phyloP scores from a whole-genome alignment of 1,140 invertebrate genomes.

The Dendrolimus punctatus region DNA sequence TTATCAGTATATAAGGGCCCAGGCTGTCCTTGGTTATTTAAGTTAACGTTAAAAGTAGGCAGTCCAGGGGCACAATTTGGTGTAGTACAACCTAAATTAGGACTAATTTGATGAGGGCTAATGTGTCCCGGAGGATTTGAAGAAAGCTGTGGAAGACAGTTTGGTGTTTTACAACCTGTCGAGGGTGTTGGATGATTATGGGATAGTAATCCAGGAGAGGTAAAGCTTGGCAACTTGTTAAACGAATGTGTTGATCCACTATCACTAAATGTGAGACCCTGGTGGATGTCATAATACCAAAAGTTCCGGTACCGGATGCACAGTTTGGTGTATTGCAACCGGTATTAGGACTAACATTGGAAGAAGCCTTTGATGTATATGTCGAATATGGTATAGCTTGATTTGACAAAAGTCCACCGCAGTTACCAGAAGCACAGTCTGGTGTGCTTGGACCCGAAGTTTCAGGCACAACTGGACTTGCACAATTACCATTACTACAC shows the following conservation, averaged over 20 bases:
- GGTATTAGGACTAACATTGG: neutral
- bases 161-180: conserved; percentile 6
- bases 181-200: neutral
- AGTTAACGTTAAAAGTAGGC: too few species aligned
- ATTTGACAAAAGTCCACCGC: too few species aligned
- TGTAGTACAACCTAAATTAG: too few species aligned
- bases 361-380: conserved; percentile 1
- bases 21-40: too few species aligned
- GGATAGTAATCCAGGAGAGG: neutral
- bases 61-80: too few species aligned
- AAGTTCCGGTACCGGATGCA: neutral
- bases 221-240: neutral
- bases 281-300: neutral
- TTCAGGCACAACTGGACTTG: too few species aligned
- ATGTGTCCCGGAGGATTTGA: conserved; percentile 6
- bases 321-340: conserved; percentile 7
- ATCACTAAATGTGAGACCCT: neutral
- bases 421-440: too few species aligned
- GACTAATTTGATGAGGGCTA: neutral
- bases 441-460: too few species aligned
- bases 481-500: too few species aligned
- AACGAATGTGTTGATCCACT: neutral
- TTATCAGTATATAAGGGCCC: neutral
- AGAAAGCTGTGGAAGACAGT: conserved; percentile 14
- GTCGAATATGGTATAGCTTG: neutral